A percentile compares a stretch with the other conserved stretches of the same genome.
Conservation (phyloP, 2,797 vertebrate genomes). For the Luscinia megarhynchos region DNA sequence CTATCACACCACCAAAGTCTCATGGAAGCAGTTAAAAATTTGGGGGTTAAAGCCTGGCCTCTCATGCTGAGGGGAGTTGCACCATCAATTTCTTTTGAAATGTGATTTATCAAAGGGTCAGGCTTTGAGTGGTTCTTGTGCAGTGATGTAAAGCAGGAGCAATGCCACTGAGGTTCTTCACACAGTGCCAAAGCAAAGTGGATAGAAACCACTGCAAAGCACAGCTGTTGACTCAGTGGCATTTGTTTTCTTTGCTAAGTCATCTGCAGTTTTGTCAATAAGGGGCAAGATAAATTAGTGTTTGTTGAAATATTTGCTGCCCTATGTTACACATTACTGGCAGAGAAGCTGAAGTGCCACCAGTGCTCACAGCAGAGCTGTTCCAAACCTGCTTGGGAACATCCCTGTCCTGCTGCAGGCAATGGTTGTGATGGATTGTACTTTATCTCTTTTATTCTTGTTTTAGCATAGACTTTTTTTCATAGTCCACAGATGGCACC, state of each 20-base stretch:
- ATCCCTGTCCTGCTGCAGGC: not conserved
- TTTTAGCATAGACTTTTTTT: not conserved
- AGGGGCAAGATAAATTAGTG: not conserved
- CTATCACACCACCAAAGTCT: not conserved
- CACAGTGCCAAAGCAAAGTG: not conserved
- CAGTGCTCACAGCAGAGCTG: not conserved
- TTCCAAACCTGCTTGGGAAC: not conserved
- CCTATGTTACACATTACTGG: not conserved
- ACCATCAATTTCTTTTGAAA: not conserved
- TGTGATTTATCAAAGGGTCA: not conserved
- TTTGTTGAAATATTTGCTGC: constrained; percentile 28
- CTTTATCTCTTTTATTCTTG: not conserved
- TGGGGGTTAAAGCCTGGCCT: not conserved
- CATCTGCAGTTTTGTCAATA: constrained; percentile 9
- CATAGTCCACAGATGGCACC: constrained; percentile 50
- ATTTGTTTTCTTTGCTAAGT: not conserved
- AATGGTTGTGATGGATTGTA: not conserved
- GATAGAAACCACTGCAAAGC: not conserved
- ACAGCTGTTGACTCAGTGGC: not conserved
- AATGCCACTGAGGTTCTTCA: not conserved
- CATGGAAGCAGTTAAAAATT: not conserved
- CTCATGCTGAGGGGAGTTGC: not conserved
- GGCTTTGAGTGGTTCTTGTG: not conserved
- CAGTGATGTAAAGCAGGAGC: not conserved
- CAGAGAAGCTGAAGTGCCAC: not conserved